A percentile compares a stretch with the other conserved stretches of the same genome.
Conservation (phyloP, 2,888 invertebrate species). For the Drosophila falleni region DNA sequence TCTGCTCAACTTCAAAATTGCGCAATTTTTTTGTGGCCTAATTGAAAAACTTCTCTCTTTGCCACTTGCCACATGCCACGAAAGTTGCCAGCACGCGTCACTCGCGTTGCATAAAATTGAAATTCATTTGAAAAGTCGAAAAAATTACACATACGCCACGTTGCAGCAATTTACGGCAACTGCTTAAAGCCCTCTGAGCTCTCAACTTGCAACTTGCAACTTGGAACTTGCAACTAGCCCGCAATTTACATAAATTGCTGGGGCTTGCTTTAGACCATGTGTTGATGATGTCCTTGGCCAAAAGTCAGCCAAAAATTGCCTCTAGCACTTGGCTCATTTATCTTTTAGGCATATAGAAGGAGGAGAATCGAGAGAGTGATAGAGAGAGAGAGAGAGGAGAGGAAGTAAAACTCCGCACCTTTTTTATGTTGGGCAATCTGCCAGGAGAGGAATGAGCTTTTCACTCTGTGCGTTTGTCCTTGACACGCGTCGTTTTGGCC, state of each 20-base stretch:
- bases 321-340: conserved; percentile 51
- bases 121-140: conserved; percentile 55
- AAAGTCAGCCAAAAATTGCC: conserved; percentile 43
- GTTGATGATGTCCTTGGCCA: conserved; percentile 63
- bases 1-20: conserved; percentile 29
- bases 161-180: conserved; percentile 44
- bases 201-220: conserved; percentile 27
- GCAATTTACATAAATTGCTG: conserved; percentile 63
- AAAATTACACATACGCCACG: conserved; percentile 58
- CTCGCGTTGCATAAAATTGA: conserved; percentile 49
- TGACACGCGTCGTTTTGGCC: conserved; percentile 56
- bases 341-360: conserved; percentile 34
- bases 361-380: background rate
- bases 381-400: background rate
- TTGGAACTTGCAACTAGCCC: conserved; percentile 33
- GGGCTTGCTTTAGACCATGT: conserved; percentile 37
- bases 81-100: conserved; percentile 14
- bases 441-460: conserved; percentile 25
- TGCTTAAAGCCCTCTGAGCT: conserved; percentile 41
- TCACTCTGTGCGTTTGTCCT: conserved; percentile 61
- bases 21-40: conserved; percentile 55
- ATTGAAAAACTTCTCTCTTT: conserved; percentile 59
- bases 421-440: conserved; percentile 46
- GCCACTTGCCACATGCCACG: conserved; percentile 20
- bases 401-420: background rate